Evolutionary conservation across 2,888 invertebrate genomes (phyloP).

Genomic region (Perizoma flavofasciatum): DNA sequence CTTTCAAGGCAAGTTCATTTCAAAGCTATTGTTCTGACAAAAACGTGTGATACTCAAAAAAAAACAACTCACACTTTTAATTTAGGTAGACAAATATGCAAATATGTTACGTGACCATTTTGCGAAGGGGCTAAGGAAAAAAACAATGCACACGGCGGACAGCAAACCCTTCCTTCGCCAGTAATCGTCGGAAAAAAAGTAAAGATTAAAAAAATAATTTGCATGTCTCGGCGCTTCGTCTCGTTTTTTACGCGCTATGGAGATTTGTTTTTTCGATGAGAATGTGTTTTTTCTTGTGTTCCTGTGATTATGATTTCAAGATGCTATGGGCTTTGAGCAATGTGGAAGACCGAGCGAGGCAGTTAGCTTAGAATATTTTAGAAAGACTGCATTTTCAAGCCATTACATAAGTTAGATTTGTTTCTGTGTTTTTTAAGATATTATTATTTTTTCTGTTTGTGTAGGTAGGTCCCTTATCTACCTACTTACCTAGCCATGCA

Average conservation of each 20-base stretch:
- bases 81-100: slow-evolving; percentile 80
- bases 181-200: slow-evolving; percentile 71
- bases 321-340: slow-evolving; percentile 5
- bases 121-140: slow-evolving; percentile 70
- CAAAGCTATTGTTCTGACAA: slow-evolving; percentile 62
- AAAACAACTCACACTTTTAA: slow-evolving; percentile 72
- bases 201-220: slow-evolving; percentile 73
- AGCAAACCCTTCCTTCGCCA: slow-evolving; percentile 74
- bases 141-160: slow-evolving; percentile 68
- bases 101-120: slow-evolving; percentile 81
- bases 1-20: slow-evolving; percentile 62
- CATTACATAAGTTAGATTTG: too few relatives aligned
- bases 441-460: too few relatives aligned
- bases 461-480: too few relatives aligned
- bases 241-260: slow-evolving; percentile 64
- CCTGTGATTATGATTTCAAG: slow-evolving; percentile 44
- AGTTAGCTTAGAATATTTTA: too few relatives aligned
- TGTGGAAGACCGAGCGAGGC: too few relatives aligned
- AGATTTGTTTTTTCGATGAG: slow-evolving; percentile 66
- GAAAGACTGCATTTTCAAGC: too few relatives aligned
- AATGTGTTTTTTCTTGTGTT: slow-evolving; percentile 75
- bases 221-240: slow-evolving; percentile 65
- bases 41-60: slow-evolving; percentile 78
- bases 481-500: too few relatives aligned
- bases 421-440: too few relatives aligned